Evolutionary conservation across 2,113 vertebrate genomes (phyloP).

Genomic region (Ptilonorhynchus violaceus): DNA sequence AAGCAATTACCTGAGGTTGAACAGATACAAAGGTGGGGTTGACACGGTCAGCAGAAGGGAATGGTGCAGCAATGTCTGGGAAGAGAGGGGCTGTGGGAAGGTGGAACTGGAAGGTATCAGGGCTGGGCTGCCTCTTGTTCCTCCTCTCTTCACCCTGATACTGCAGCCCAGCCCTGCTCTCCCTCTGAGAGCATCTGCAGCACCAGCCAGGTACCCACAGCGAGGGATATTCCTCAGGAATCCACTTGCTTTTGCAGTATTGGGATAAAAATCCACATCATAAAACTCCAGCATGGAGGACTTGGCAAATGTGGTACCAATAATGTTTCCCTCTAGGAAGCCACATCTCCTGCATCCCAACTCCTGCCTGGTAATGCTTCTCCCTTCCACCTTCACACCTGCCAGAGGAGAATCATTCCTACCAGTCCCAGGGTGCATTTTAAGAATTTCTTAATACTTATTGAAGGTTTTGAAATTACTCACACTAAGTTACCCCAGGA

Average conservation of each 20-base stretch:
- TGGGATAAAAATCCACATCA: background rate
- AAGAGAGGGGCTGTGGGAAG: conserved; percentile 8
- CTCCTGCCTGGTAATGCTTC: background rate
- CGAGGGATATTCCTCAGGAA: background rate
- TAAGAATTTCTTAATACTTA: background rate
- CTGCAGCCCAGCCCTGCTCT: background rate
- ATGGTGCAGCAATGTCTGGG: conserved; percentile 31
- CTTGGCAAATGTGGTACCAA: background rate
- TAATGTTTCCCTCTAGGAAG: background rate
- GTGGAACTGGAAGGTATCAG: background rate
- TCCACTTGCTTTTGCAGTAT: background rate
- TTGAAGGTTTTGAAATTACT: background rate
- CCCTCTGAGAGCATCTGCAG: fast-evolving
- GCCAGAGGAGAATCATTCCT: background rate
- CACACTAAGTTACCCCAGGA: background rate
- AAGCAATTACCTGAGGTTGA: conserved; percentile 81
- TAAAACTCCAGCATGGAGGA: background rate
- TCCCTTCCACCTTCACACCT: background rate
- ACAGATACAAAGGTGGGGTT: conserved; percentile 75
- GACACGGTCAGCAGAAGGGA: conserved; percentile 65
- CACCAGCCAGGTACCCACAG: background rate
- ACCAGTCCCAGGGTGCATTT: background rate
- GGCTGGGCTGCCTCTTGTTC: background rate
- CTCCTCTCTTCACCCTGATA: background rate
- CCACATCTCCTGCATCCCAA: background rate